A percentile compares a stretch with the other conserved stretches of the same genome.
Conservation (phyloP, 2,113 vertebrate species). For the Apodemus sylvaticus region DNA sequence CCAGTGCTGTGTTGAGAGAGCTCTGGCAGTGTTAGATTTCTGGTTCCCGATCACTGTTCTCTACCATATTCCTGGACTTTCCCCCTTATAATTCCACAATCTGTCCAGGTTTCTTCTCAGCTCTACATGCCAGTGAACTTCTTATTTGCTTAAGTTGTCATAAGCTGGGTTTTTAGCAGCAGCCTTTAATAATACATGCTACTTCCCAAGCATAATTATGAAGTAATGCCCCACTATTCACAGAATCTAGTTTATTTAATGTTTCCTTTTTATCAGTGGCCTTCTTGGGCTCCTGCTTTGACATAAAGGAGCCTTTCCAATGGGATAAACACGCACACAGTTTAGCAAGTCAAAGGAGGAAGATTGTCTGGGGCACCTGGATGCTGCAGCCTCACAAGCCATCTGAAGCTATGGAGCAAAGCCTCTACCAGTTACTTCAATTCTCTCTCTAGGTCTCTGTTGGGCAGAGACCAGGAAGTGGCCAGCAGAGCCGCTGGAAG, state of each 20-base stretch:
- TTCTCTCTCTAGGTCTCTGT: background rate
- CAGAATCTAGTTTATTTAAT: slow-evolving; percentile 12
- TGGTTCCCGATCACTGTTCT: background rate
- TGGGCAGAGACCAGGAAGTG: background rate
- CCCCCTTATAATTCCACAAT: background rate
- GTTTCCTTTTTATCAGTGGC: background rate
- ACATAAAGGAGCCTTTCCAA: slow-evolving; percentile 1
- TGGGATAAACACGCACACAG: background rate
- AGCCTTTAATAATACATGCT: background rate
- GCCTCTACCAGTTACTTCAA: background rate
- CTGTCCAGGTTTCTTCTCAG: background rate
- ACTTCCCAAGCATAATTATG: background rate
- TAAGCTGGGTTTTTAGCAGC: background rate
- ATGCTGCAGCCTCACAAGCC: background rate
- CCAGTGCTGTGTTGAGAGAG: background rate
- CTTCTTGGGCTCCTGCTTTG: background rate
- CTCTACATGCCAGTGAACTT: background rate
- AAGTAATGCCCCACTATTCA: background rate
- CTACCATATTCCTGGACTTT: background rate
- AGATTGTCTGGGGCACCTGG: background rate
- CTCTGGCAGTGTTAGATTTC: background rate
- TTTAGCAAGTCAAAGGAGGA: background rate
- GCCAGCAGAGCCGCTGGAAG: background rate
- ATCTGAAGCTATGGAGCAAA: background rate
- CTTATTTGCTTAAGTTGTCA: background rate